Base-by-base conservation (phyloP, 1,140 invertebrate species). In the Atta colombica region DNA sequence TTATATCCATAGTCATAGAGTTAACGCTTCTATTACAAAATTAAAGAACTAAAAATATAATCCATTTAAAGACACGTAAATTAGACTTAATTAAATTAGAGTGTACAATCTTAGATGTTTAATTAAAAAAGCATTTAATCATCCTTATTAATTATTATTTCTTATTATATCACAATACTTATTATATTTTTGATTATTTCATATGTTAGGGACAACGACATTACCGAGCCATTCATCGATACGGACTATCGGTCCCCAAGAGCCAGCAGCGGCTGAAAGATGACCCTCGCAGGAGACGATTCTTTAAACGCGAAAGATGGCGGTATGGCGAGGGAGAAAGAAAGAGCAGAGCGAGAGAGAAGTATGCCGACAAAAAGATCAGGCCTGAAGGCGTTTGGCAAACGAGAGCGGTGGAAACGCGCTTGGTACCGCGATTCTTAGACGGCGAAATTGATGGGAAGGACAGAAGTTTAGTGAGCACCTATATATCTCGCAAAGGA, bases 381-480 rank as follows among this genome's bases (percentile, higher is more conserved):
- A 69, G 81, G 72, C 85, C 89, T 87, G 84, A 72, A 85, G 84
- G 87, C 87, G 85, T 85, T 77, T 80, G 75, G 81, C 85, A 90
- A 88, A 86, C 85, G 88, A 86, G 77, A 77, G 31, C 58, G 61
- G 81, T 61, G 60, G 90, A 85, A 90, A 88, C 86, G 90, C 88
- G 88, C 68, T 80, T 72, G 84, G 81, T 88, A 85, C 45, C 87
- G 82, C 91, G 91, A 90, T 91, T 89, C 89, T 90, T 91, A 84
- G 82, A 84, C 86, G 77, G 53, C 66, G 85, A 90, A 92, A 92
- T 92, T 92, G 92, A 92, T 92, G 91, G 90, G 84, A 89, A 91
- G 91, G 88, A 92, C 90, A 92, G 90, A 92, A 92, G 92, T 92
- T 92, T 92, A 92, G 91, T 90, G 91, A 77, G 68, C 85, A 61